Evolutionary conservation across 2,888 invertebrate genomes (phyloP), one percentile per base, ranked within the genome.

Genomic region (Lottia gigantea): DNA sequence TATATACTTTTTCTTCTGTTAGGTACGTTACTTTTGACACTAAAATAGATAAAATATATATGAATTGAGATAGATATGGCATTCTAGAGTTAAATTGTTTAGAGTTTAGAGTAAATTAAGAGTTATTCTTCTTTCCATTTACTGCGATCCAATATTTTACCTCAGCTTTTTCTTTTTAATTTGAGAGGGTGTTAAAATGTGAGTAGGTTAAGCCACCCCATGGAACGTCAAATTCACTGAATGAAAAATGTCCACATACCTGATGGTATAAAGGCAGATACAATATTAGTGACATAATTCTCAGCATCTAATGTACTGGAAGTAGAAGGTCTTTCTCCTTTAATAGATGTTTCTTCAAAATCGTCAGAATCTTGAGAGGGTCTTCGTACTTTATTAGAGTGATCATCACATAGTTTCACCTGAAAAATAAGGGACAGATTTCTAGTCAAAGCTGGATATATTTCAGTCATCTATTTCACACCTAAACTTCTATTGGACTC

Each of bases 321-420:
- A 19, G 55, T 55, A 23, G 55, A 55, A 15, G 55, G 55, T 23
- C 12, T n/a, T 12, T 55, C 55, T 55, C 55, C 19, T 23, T 55
- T 55, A 23, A 23, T 23, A 23, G 19, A 6, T 15, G 26, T 12
- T n/a, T 31, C 40, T 26, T n/a, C 64, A 64, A 70, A 0, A 72
- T 71, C 14, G 62, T 55, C 47, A 4, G 66, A 46, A 61, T 70
- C 66, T 47, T 66, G 70, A 16, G 70, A 71, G 4, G 79, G 75
- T 82, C 80, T n/a, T 85, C 83, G 3, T 84, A 78, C 70, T 55
- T 86, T 86, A 25, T 79, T 76, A 47, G 85, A 83, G 62, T 80
- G 77, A n/a, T 78, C 73, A n/a, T 87, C 95, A 90, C 96, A 96
- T 46, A 96, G 91, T 78, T 92, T 91, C 26, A 95, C 95, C 85